Percentiles rank a stretch among this genome's conserved stretches.
These are phyloP conservation scores for Trogon surrucura DNA, from an alignment of 2,113 vertebrate species.

Conservation along the genomic window DNA sequence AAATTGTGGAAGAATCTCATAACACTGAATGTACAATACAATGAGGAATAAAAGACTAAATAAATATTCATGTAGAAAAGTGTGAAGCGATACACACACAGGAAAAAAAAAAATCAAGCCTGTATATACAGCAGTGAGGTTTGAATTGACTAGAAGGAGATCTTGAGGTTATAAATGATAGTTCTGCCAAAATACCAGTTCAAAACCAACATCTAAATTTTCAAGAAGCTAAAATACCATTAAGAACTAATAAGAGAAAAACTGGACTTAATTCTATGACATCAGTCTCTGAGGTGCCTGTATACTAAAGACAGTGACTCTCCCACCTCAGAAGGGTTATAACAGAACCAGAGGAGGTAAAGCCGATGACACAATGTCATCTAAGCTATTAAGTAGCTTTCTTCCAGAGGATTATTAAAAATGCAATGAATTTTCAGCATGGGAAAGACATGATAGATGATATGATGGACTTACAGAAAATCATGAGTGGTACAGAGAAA, in stretches of 20 bases:
- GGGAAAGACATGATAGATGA: background rate
- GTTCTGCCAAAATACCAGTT: background rate
- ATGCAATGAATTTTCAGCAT: background rate
- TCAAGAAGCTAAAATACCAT: background rate
- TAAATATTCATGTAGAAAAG: background rate
- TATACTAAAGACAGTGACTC: background rate
- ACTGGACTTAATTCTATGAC: background rate
- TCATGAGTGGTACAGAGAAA: background rate
- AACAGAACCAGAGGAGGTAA: background rate
- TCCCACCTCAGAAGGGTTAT: background rate
- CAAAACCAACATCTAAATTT: background rate
- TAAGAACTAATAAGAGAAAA: background rate
- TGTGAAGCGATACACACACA: background rate
- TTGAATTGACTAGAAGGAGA: background rate
- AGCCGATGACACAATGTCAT: background rate
- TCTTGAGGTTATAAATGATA: background rate
- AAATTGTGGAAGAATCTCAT: background rate
- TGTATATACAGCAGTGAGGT: background rate
- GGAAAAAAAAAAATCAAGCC: background rate
- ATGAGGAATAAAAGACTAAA: background rate
- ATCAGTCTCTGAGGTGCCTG: background rate
- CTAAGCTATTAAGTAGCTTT: background rate
- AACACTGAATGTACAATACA: background rate
- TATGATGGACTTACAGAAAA: background rate
- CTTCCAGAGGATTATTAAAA: background rate